A percentile compares a stretch with the other conserved stretches of the same genome.
phyloP scores from a whole-genome alignment of 2,797 vertebrate species.

The Sardinella longiceps region DNA sequence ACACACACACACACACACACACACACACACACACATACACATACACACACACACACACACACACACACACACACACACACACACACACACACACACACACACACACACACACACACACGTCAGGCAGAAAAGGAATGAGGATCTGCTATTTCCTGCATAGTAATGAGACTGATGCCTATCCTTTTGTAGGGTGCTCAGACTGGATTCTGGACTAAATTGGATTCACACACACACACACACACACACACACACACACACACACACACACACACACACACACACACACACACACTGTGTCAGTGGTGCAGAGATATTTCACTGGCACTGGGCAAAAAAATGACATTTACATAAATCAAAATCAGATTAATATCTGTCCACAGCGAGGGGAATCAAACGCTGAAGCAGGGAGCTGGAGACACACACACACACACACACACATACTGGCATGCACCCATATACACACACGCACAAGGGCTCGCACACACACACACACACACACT shows the following conservation, averaged over 20 bases:
- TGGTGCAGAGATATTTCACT: slow-evolving; percentile 35
- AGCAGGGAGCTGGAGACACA: neutral
- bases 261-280: too few relatives aligned
- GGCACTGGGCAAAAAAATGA: slow-evolving; percentile 27
- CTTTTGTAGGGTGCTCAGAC: slow-evolving; percentile 33
- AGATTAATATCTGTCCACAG: slow-evolving; percentile 45
- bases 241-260: too few relatives aligned
- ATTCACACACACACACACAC: too few relatives aligned
- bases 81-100: too few relatives aligned
- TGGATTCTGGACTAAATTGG: slow-evolving; percentile 42
- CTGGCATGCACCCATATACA: too few relatives aligned
- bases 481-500: too few relatives aligned
- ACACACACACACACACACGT: neutral
- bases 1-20: neutral
- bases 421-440: too few relatives aligned
- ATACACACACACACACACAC: too few relatives aligned
- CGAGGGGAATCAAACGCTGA: slow-evolving; percentile 16
- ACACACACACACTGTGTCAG: slow-evolving; percentile 37
- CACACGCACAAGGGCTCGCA: too few relatives aligned
- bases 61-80: neutral
- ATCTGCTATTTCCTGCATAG: neutral
- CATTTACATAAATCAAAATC: slow-evolving; percentile 47
- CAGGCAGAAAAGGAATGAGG: neutral
- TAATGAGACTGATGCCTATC: slow-evolving; percentile 43
- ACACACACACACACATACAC: neutral